Evolutionary conservation across 2,888 invertebrate genomes (phyloP).

Genomic region (Nomada fabriciana): DNA sequence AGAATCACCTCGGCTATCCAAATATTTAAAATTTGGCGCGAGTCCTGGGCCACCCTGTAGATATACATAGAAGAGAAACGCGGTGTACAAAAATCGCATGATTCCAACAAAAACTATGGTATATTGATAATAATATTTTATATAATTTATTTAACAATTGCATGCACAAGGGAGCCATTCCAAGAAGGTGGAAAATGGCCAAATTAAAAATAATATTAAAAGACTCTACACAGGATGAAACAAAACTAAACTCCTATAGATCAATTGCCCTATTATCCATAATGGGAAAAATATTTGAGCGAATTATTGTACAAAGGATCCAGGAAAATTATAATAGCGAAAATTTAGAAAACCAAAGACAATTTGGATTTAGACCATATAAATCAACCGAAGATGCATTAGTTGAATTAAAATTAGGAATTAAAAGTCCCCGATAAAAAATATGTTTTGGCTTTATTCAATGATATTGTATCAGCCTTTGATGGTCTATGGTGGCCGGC

Average conservation of each 20-base stretch:
- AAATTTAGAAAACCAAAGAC: neutral
- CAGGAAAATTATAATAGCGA: no score
- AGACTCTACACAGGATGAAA: no score
- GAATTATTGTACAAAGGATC: no score
- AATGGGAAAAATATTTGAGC: no score
- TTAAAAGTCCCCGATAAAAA: neutral
- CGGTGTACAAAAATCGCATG: no score
- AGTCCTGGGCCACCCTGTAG: no score
- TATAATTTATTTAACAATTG: conserved; percentile 1
- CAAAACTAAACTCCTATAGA: no score
- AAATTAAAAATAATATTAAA: conserved; percentile 14
- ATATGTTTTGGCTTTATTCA: neutral
- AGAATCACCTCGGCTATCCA: no score
- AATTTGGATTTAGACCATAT: neutral
- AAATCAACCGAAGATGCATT: neutral
- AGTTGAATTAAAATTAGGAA: neutral
- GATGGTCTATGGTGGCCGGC: no score
- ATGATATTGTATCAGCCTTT: neutral
- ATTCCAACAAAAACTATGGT: neutral
- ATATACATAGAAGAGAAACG: no score
- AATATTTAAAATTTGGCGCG: no score
- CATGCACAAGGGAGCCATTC: neutral
- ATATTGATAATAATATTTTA: neutral
- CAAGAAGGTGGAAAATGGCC: conserved; percentile 16
- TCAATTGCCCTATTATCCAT: no score